Conservation (phyloP, 2,888 invertebrate species). For the Xanthia togata region DNA sequence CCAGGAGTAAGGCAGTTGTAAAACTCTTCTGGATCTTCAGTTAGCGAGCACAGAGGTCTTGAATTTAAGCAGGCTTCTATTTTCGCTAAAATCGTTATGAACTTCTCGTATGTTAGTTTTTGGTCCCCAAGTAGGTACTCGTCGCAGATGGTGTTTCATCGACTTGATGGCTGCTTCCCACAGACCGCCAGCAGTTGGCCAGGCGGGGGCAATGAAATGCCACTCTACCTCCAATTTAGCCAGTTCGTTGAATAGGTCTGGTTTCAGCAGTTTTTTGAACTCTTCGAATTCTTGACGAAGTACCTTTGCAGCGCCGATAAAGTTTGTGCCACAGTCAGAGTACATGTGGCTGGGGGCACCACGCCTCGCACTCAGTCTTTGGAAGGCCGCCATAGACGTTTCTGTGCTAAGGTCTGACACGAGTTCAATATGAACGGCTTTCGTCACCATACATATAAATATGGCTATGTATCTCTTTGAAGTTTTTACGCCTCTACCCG, state of each 20-base stretch:
- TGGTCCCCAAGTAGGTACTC: conserved; percentile 24
- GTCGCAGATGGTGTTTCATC: conserved; percentile 21
- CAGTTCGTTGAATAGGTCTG: conserved; percentile 19
- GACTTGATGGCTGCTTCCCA: conserved; percentile 20
- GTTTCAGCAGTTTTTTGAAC: neutral
- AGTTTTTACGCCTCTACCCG: conserved; percentile 18
- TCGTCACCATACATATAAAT: conserved; percentile 45
- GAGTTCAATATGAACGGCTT: neutral
- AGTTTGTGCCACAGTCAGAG: conserved; percentile 32
- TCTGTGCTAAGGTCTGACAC: neutral
- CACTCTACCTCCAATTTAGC: neutral
- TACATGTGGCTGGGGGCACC: conserved; percentile 42
- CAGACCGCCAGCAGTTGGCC: neutral
- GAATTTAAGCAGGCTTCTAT: conserved; percentile 5
- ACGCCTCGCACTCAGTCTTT: conserved; percentile 35
- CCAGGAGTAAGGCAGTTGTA: conserved; percentile 58
- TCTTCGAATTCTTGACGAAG: conserved; percentile 16
- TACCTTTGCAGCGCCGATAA: neutral
- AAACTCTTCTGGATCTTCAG: conserved; percentile 57
- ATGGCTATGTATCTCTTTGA: conserved; percentile 36
- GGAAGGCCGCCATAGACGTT: conserved; percentile 17
- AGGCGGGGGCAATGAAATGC: too few species aligned
- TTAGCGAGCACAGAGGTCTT: neutral
- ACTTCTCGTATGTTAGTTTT: conserved; percentile 12
- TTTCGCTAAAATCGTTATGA: too few species aligned